These are phyloP conservation scores for Dryocosmus kuriphilus DNA, from an alignment of 2,888 invertebrate genomes.

Conservation along the genomic window DNA sequence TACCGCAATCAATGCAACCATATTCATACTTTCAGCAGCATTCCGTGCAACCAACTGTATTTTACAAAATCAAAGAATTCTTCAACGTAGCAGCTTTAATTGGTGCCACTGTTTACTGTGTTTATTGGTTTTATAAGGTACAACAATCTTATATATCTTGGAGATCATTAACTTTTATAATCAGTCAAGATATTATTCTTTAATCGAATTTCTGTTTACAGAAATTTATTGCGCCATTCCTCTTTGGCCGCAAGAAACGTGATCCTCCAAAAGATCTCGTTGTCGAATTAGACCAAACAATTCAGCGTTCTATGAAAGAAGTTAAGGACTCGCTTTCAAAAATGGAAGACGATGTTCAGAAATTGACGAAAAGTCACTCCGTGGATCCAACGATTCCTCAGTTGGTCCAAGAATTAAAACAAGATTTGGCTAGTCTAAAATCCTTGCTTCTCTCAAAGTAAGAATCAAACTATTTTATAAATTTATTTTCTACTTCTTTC, in stretches of 20 bases:
- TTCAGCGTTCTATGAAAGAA: conserved; percentile 81
- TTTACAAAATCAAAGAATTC: conserved; percentile 83
- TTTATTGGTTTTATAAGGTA: conserved; percentile 91
- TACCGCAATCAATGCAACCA: conserved; percentile 62
- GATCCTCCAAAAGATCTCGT: conserved; percentile 84
- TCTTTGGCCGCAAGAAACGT: conserved; percentile 84
- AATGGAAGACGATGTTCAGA: conserved; percentile 83
- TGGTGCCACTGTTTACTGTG: conserved; percentile 87
- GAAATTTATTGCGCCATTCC: conserved; percentile 83
- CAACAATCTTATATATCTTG: conserved; percentile 47
- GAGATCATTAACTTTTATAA: conserved; percentile 12
- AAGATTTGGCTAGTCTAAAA: conserved; percentile 75
- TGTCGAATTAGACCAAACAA: conserved; percentile 83
- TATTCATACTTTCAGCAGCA: conserved; percentile 61
- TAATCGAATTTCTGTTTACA: conserved; percentile 66
- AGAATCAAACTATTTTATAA: conserved; percentile 32
- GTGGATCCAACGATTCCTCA: conserved; percentile 71
- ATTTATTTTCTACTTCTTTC: neutral
- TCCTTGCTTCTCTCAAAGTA: conserved; percentile 74
- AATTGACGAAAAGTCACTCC: conserved; percentile 67
- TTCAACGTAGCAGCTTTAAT: conserved; percentile 87
- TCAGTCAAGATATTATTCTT: neutral
- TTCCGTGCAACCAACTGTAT: conserved; percentile 74
- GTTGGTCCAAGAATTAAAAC: conserved; percentile 73
- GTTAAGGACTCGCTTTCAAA: conserved; percentile 83